Conservation (phyloP, 64 coral and sea anemone species). For the Dendronephthya gigantea region DNA sequence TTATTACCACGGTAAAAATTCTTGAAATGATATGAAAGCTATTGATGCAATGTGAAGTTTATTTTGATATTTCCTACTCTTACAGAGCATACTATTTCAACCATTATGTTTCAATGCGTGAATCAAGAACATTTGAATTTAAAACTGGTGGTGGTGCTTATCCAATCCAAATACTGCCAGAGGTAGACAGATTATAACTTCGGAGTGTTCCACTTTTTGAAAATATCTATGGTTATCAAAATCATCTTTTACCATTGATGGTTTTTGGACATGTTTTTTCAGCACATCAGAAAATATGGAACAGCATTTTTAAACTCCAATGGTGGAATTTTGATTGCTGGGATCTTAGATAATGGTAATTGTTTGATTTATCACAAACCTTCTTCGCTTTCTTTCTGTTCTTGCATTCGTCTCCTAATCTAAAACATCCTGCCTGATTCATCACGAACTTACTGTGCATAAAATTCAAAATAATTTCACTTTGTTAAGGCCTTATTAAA, state of each 20-base stretch:
- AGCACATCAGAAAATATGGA: constrained; percentile 81
- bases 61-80: not conserved
- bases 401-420: no score
- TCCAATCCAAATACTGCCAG: constrained; percentile 51
- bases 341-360: constrained; percentile 72
- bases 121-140: constrained; percentile 37
- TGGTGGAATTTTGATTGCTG: constrained; percentile 64
- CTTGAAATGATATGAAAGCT: not conserved
- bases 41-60: not conserved
- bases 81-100: constrained; percentile 10
- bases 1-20: not conserved
- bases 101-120: constrained; percentile 20
- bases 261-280: not conserved
- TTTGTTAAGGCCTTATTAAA: constrained; percentile 21
- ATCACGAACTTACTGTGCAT: not conserved
- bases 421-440: no score
- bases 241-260: not conserved
- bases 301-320: constrained; percentile 60
- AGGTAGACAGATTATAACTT: constrained; percentile 37
- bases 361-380: not conserved
- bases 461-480: not conserved
- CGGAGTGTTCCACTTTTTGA: no score
- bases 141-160: constrained; percentile 73
- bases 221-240: not conserved
- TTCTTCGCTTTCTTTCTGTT: no score